Evolutionary conservation across 2,113 vertebrate genomes (phyloP).

Genomic region (Neogobius melanostomus): DNA sequence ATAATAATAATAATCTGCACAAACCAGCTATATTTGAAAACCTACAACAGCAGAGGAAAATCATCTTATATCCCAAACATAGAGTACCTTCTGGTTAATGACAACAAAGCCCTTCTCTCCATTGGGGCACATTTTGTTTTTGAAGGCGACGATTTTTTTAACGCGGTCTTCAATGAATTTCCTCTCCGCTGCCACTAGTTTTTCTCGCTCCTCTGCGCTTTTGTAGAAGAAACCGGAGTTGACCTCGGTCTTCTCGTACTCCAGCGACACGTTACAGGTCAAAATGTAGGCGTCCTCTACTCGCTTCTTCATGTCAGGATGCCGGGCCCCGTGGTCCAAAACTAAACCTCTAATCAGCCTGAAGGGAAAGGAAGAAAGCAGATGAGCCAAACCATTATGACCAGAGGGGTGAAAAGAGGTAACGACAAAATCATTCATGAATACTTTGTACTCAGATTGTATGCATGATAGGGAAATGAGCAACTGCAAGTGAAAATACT

Average conservation of each 20-base stretch:
- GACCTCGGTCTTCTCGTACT: slow-evolving; percentile 98
- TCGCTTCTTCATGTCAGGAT: slow-evolving; percentile 98
- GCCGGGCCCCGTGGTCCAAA: slow-evolving; percentile 93
- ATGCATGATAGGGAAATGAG: too few relatives aligned
- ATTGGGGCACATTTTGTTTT: slow-evolving; percentile 85
- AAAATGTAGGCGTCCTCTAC: slow-evolving; percentile 92
- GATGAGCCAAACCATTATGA: too few relatives aligned
- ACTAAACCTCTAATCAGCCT: slow-evolving; percentile 89
- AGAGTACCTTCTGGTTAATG: slow-evolving; percentile 94
- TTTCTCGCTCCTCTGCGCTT: slow-evolving; percentile 92
- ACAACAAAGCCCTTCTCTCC: slow-evolving; percentile 91
- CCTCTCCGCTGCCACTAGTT: slow-evolving; percentile 92
- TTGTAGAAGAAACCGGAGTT: slow-evolving; percentile 99
- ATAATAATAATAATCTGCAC: too few relatives aligned
- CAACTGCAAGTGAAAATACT: too few relatives aligned
- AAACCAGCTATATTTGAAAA: too few relatives aligned
- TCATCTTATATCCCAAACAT: too few relatives aligned
- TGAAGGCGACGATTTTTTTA: slow-evolving; percentile 91
- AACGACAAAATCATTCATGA: too few relatives aligned
- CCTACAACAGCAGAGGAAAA: too few relatives aligned
- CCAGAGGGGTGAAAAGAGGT: too few relatives aligned
- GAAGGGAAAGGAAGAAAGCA: background rate
- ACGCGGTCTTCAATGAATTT: slow-evolving; percentile 96
- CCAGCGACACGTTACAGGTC: slow-evolving; percentile 93
- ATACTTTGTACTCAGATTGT: too few relatives aligned